Conservation (phyloP, 2,113 vertebrate species). For the human region GRCh38 chr4:10388501-10389000, state of each 20-base stretch:
- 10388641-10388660: background rate
- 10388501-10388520: background rate
- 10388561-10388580: background rate
- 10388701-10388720: background rate
- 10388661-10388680: background rate
- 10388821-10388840: background rate
- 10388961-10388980: background rate
- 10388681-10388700: background rate
- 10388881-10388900: background rate
- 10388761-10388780: background rate
- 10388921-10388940: background rate
- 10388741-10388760: background rate
- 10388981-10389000: background rate
- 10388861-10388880: background rate
- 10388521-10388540: background rate
- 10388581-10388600: background rate
- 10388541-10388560: background rate
- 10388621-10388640: background rate
- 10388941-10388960: background rate
- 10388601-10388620: background rate
- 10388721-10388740: background rate
- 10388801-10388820: background rate
- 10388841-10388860: background rate
- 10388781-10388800: background rate
- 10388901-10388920: background rate